Percentiles rank a stretch among this genome's conserved stretches.
phyloP scores from a whole-genome alignment of 2,797 vertebrate genomes.

The Karalla daura region DNA sequence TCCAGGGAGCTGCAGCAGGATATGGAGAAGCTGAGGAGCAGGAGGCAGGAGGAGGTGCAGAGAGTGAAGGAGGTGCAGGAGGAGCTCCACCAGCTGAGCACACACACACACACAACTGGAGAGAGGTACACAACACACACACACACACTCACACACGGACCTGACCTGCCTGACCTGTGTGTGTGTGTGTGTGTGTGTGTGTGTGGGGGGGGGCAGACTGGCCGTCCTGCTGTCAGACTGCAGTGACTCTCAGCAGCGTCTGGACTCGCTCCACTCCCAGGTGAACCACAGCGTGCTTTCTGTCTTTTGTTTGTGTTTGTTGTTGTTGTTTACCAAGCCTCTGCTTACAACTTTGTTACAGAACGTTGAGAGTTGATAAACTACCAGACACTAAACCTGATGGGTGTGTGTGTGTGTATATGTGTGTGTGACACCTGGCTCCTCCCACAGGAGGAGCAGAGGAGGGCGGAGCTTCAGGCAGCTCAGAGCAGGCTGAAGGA shows the following conservation, averaged over 20 bases:
- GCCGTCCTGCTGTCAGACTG: constrained; percentile 28
- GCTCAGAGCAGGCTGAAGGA: constrained; percentile 17
- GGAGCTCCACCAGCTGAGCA: constrained; percentile 11
- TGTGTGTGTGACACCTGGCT: too few species aligned
- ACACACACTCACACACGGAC: too few species aligned
- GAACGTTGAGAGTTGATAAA: too few species aligned
- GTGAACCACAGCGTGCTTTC: constrained; percentile 9
- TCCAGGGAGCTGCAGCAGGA: constrained; percentile 50
- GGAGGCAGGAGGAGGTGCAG: constrained; percentile 28
- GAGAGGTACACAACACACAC: constrained; percentile 18
- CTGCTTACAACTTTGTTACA: too few species aligned
- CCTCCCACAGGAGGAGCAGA: constrained; percentile 34
- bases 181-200: constrained; percentile 1
- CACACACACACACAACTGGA: background rate
- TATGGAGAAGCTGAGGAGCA: constrained; percentile 48
- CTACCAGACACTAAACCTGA: too few species aligned
- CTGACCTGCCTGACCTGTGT: background rate
- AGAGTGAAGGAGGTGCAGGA: constrained; percentile 33
- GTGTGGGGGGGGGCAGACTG: constrained; percentile 29
- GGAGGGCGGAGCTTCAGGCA: constrained; percentile 21
- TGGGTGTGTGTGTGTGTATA: too few species aligned
- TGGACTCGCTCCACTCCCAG: constrained; percentile 34
- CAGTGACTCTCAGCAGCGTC: constrained; percentile 20
- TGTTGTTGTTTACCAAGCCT: too few species aligned
- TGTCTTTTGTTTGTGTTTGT: background rate